Evolutionary conservation across 2,888 invertebrate species (phyloP).

Genomic region (Syrphus vitripennis): DNA sequence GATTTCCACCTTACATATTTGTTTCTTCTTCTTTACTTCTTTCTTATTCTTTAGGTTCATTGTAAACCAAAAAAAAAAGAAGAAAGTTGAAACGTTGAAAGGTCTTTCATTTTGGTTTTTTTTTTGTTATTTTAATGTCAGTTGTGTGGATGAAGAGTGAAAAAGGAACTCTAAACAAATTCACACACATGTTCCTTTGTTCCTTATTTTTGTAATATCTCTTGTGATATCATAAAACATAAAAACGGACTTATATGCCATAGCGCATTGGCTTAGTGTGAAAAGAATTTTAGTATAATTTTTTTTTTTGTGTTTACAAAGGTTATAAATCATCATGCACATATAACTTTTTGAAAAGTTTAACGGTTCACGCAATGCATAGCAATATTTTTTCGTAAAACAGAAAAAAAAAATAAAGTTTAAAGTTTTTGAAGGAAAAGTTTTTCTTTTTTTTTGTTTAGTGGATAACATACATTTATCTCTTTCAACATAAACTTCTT

Average conservation of each 20-base stretch:
- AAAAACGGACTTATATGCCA: not conserved
- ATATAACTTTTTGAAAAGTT: slow-evolving; percentile 46
- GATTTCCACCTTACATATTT: not conserved
- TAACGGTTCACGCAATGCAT: slow-evolving; percentile 42
- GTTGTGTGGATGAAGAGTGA: not conserved
- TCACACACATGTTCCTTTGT: slow-evolving; percentile 51
- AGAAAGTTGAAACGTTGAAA: slow-evolving; percentile 54
- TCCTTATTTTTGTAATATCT: slow-evolving; percentile 39
- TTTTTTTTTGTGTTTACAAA: slow-evolving; percentile 21
- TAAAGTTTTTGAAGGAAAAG: slow-evolving; percentile 29
- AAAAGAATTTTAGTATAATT: slow-evolving; percentile 31
- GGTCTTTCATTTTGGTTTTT: slow-evolving; percentile 14
- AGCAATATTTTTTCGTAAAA: slow-evolving; percentile 7
- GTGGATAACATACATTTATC: slow-evolving; percentile 20
- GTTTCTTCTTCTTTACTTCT: not conserved
- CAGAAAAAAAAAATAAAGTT: slow-evolving; percentile 30
- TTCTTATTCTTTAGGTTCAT: slow-evolving; percentile 23
- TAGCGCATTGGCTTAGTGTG: slow-evolving; percentile 16
- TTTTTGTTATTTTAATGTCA: slow-evolving; percentile 20
- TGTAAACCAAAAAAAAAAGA: slow-evolving; percentile 30
- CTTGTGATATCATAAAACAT: slow-evolving; percentile 9
- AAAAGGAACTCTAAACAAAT: slow-evolving; percentile 54
- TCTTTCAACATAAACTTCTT: slow-evolving; percentile 20
- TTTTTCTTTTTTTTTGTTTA: not conserved
- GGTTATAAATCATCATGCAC: slow-evolving; percentile 60